A percentile compares a stretch with the other conserved stretches of the same genome.
Evolutionary conservation across 2,797 vertebrate species (phyloP).

Genomic region (Gallinago stenura): DNA sequence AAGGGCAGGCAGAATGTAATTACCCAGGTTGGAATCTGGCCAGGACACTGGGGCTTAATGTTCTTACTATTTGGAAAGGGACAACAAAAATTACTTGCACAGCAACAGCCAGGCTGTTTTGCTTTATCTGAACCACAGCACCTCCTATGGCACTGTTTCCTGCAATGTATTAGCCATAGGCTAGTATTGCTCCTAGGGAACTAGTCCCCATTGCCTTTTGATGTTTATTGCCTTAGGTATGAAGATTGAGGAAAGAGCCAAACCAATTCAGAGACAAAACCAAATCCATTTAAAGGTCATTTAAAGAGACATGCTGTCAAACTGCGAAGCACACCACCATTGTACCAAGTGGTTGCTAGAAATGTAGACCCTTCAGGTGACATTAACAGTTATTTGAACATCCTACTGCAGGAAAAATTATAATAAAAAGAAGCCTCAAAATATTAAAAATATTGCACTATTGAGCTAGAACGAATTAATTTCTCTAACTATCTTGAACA

Average conservation of each 20-base stretch:
- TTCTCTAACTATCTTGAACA: slow-evolving; percentile 1
- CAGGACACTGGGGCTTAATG: not conserved
- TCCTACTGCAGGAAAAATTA: not conserved
- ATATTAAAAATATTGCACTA: not conserved
- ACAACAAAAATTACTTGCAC: not conserved
- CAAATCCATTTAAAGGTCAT: not conserved
- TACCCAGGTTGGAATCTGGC: not conserved
- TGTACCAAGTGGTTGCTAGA: not conserved
- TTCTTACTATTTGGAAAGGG: not conserved
- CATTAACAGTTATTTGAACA: not conserved
- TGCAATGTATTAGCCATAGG: not conserved
- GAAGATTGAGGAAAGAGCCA: not conserved
- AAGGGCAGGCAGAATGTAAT: not conserved
- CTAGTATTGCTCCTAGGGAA: not conserved
- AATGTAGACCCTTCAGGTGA: not conserved
- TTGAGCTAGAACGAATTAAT: slow-evolving; percentile 13
- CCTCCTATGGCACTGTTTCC: not conserved
- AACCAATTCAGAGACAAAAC: not conserved
- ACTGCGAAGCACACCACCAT: not conserved
- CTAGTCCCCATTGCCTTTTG: not conserved
- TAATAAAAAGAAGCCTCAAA: not conserved
- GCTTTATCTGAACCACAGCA: not conserved
- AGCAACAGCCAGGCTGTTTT: not conserved
- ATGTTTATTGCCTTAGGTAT: not conserved
- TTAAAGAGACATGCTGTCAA: not conserved